Percentiles rank a stretch among this genome's conserved stretches.
Conservation (phyloP, 2,113 vertebrate genomes). For the Chamaetylas fuelleborni region DNA sequence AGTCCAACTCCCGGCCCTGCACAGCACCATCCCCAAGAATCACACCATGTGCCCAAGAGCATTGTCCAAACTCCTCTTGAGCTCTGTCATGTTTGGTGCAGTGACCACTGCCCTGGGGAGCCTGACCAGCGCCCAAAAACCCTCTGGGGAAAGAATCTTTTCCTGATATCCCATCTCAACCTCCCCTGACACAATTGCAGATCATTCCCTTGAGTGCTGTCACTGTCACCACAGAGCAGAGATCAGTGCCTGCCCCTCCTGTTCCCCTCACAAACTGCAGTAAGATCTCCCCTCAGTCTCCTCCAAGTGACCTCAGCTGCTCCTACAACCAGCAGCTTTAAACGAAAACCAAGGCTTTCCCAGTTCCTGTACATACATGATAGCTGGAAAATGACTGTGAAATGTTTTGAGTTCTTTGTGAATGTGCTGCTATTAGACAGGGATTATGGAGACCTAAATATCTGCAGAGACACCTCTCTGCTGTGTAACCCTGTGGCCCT, state of each 20-base stretch:
- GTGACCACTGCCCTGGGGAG: not conserved
- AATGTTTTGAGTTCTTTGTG: not conserved
- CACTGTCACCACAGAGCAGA: not conserved
- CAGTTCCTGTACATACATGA: not conserved
- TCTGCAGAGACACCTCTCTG: not conserved
- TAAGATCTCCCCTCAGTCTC: not conserved
- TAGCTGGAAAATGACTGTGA: not conserved
- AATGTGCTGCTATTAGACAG: not conserved
- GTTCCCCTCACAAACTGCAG: not conserved
- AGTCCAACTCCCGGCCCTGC: not conserved
- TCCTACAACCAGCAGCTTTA: not conserved
- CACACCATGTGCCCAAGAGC: not conserved
- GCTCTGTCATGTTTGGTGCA: not conserved
- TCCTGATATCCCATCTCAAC: rapidly evolving
- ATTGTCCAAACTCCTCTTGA: not conserved
- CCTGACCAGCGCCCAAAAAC: not conserved
- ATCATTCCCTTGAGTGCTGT: rapidly evolving
- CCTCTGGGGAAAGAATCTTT: not conserved
- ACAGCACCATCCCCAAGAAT: no score
- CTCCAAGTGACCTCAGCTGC: not conserved
- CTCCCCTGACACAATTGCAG: not conserved
- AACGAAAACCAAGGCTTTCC: not conserved
- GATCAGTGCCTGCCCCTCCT: not conserved
- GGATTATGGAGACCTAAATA: not conserved
- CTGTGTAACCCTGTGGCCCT: not conserved